Conservation (phyloP, 2,888 invertebrate genomes). For the Allolobophora icterica region DNA sequence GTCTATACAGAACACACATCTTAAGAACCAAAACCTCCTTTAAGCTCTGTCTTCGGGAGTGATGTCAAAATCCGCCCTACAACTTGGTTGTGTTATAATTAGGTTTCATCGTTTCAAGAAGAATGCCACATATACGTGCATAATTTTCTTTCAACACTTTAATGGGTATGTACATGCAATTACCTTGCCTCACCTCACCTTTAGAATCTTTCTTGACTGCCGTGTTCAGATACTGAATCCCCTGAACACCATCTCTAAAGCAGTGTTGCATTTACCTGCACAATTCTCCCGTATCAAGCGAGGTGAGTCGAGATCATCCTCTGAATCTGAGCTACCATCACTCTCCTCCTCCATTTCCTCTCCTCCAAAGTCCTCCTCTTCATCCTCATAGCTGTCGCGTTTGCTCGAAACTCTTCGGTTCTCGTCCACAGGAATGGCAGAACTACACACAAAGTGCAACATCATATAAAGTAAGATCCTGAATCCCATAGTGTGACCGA, state of each 20-base stretch:
- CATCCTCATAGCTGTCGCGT: constrained; percentile 31
- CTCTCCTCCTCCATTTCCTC: constrained; percentile 49
- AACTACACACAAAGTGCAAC: background rate
- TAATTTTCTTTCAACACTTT: too few relatives aligned
- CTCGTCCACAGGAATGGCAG: background rate
- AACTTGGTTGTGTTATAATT: background rate
- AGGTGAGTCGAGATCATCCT: constrained; percentile 63
- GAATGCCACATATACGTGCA: background rate
- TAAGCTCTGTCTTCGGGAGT: background rate
- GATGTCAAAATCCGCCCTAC: background rate
- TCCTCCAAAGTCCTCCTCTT: constrained; percentile 34
- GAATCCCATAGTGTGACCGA: background rate
- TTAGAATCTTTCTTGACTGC: background rate
- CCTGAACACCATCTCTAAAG: background rate
- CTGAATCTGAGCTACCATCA: constrained; percentile 57
- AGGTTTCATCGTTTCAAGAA: background rate
- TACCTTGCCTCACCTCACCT: background rate
- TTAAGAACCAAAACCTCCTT: background rate
- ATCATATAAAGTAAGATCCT: background rate
- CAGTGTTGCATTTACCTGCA: background rate
- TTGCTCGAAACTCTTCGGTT: constrained; percentile 31
- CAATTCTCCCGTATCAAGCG: constrained; percentile 54
- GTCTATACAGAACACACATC: background rate
- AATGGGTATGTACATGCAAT: background rate
- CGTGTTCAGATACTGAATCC: background rate